These are phyloP conservation scores for Caenorhabditis wallacei DNA, from an alignment of 2,888 invertebrate species.

Conservation along the genomic window DNA sequence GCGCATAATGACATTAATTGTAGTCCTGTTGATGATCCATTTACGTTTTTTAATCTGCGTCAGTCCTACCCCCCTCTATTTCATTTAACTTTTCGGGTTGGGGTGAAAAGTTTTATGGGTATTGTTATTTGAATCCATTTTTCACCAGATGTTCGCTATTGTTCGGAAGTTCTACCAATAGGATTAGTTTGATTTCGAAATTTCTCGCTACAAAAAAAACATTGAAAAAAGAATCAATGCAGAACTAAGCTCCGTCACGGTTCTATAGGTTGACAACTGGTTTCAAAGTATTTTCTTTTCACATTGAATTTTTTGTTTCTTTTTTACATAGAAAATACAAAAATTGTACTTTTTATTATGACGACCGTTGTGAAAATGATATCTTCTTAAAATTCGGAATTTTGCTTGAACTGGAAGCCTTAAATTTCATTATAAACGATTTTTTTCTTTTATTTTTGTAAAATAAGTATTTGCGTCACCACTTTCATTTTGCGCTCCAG, in stretches of 20 bases:
- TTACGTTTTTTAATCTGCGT: constrained; percentile 11
- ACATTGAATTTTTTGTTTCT: neutral
- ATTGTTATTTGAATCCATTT: constrained; percentile 25
- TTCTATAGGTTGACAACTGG: too few relatives aligned
- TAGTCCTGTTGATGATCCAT: constrained; percentile 40
- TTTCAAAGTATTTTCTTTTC: too few relatives aligned
- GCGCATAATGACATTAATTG: constrained; percentile 52
- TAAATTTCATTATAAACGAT: neutral
- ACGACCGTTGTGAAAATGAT: too few relatives aligned
- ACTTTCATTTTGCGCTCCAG: too few relatives aligned
- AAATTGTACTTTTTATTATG: too few relatives aligned
- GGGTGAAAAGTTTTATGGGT: constrained; percentile 10
- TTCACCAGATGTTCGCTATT: constrained; percentile 18
- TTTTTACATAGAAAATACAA: neutral
- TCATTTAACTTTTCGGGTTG: neutral
- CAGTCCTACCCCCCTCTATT: neutral
- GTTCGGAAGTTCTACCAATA: neutral
- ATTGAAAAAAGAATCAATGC: neutral
- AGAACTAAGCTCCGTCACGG: neutral
- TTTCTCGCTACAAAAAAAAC: neutral
- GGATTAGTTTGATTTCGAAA: neutral
- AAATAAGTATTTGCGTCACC: too few relatives aligned
- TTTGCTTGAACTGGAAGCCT: too few relatives aligned
- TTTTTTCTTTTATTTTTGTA: neutral
- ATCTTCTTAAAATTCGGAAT: too few relatives aligned